Evolutionary conservation across 2,888 invertebrate species (phyloP), one percentile per base, ranked within the genome.

Genomic region (Saturnia japonica): DNA sequence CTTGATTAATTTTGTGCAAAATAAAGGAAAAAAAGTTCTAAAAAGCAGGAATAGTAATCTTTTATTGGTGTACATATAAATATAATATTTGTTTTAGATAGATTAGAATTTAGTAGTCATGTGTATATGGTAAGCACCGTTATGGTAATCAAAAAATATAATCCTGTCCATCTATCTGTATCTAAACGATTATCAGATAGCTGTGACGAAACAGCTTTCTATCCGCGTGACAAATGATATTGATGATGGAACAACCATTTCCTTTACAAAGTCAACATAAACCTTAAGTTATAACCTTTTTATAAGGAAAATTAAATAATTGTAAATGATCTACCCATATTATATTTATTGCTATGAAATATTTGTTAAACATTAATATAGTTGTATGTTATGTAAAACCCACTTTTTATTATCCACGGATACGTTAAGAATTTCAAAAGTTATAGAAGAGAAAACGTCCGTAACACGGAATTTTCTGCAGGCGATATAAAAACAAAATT

Each of bases 151-250:
- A 72, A 79, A 80, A 77, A 77, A 75, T 77, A 76, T 76, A 80
- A 82, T 80, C 76, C 75, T 68, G 72, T 69, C 77, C 77, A 84
- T 84, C 77, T 80, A 82, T 84, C 84, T 47, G 60, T 67, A 45
- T 45, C 57, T 60, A 70, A 72, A 28, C 69, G 72, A 72, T 72
- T 72, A 72, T 78, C 77, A 74, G 73, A 78, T 73, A 76, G 78
- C 79, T 76, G 81, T 80, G 78, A 81, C 81, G 76, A 83, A 84
- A 81, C 74, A 76, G 69, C 68, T 77, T 80, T 80, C 82, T 82
- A 82, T 84, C 79, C 80, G 75, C 74, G 62, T 82, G 77, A 83
- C 82, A 81, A 85, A 88, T 84, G 80, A 74, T 80, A 80, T 76
- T 68, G 70, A 70, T 28, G 70, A 67, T 25, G 34, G 42, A 40